Evolutionary conservation across 2,888 invertebrate genomes (phyloP).

Genomic region (Ormyrus pomaceus): DNA sequence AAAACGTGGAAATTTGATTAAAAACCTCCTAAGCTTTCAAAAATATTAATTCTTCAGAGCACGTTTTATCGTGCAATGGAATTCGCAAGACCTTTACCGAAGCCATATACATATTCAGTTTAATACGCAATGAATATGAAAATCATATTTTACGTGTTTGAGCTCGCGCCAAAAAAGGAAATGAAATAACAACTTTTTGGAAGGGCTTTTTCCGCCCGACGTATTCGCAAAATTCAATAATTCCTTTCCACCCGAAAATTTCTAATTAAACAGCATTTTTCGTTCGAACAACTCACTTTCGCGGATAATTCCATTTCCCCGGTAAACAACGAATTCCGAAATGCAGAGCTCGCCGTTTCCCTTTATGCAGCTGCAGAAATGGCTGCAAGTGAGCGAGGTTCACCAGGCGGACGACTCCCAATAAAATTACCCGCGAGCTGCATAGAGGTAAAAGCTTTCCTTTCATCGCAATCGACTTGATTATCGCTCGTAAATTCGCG

Average conservation of each 20-base stretch:
- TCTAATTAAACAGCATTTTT: too few species aligned
- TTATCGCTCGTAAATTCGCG: conserved; percentile 1
- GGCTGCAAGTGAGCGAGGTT: too few species aligned
- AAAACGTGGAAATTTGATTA: too few species aligned
- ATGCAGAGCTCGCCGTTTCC: too few species aligned
- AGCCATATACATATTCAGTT: background rate
- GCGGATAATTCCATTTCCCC: too few species aligned
- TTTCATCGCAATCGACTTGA: conserved; percentile 9
- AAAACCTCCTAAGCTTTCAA: background rate
- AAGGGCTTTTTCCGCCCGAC: background rate
- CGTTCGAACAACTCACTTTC: too few species aligned
- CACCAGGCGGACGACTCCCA: background rate
- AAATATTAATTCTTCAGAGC: background rate
- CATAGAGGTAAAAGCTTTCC: background rate
- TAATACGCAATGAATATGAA: conserved; percentile 2
- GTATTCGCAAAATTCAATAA: background rate
- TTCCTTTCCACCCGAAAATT: too few species aligned
- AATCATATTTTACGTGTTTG: background rate
- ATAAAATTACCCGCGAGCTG: background rate
- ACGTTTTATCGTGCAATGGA: background rate
- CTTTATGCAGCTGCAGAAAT: too few species aligned
- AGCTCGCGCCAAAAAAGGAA: background rate
- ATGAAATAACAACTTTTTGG: background rate
- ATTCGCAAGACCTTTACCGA: background rate
- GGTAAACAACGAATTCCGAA: too few species aligned